These are phyloP conservation scores for Cylindroiulus punctatus DNA, from an alignment of 2,888 invertebrate species.

Conservation along the genomic window DNA sequence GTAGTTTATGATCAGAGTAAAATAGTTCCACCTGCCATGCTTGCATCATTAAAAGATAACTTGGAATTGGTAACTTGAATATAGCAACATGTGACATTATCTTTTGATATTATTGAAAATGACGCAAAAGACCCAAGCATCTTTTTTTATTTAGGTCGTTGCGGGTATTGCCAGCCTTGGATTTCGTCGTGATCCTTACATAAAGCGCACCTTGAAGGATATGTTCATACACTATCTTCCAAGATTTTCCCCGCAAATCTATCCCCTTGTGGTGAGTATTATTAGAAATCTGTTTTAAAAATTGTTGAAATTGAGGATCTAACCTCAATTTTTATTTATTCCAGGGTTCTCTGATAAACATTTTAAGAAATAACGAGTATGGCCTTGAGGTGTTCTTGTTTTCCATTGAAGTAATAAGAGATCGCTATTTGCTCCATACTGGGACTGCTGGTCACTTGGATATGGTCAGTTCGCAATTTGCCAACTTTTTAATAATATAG, in stretches of 20 bases:
- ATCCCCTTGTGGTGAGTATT: constrained; percentile 49
- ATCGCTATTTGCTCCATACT: neutral
- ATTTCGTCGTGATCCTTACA: constrained; percentile 50
- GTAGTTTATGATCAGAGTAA: constrained; percentile 9
- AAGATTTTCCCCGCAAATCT: constrained; percentile 10
- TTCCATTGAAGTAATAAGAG: constrained; percentile 2
- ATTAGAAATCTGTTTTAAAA: neutral
- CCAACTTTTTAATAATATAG: neutral
- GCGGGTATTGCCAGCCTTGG: constrained; percentile 16
- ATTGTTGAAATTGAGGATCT: neutral
- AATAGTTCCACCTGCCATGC: neutral
- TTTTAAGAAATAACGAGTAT: neutral
- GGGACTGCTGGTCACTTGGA: neutral
- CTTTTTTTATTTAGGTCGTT: constrained; percentile 30
- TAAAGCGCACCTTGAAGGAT: constrained; percentile 36
- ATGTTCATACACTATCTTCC: constrained; percentile 48
- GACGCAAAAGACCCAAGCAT: too few relatives aligned
- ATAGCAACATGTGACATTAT: neutral
- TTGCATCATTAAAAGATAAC: constrained; percentile 16
- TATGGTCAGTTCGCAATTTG: neutral
- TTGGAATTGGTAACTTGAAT: constrained; percentile 48
- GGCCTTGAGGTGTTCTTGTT: constrained; percentile 1
- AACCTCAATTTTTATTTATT: neutral
- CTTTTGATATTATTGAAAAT: too few relatives aligned
- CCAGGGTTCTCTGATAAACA: neutral